These are phyloP conservation scores for Urocynchramus pylzowi DNA, from an alignment of 2,113 vertebrate genomes.

Conservation along the genomic window DNA sequence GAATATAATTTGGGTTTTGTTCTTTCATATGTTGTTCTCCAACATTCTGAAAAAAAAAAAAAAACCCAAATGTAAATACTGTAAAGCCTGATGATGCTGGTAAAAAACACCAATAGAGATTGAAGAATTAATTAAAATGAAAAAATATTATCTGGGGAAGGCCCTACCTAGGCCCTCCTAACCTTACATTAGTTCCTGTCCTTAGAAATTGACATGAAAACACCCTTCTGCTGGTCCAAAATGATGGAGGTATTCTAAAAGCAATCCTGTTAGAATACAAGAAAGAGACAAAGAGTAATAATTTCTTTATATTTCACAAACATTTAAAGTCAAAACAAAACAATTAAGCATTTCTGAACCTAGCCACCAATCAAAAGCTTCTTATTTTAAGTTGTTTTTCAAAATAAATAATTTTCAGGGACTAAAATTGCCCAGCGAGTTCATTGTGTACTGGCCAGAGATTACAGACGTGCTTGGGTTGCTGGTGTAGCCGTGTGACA, in stretches of 20 bases:
- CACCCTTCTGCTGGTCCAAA: not conserved
- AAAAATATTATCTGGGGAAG: not conserved
- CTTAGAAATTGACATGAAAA: not conserved
- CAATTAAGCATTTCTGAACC: not conserved
- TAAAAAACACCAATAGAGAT: not conserved
- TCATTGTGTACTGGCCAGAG: not conserved
- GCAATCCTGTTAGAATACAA: not conserved
- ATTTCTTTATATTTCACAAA: not conserved
- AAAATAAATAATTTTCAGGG: not conserved
- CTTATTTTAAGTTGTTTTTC: not conserved
- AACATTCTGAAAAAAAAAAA: not conserved
- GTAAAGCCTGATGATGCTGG: not conserved
- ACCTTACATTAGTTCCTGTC: not conserved
- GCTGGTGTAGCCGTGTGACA: not conserved
- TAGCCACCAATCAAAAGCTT: not conserved
- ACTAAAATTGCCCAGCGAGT: not conserved
- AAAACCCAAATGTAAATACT: not conserved
- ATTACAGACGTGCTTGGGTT: accelerated
- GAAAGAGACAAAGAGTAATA: not conserved
- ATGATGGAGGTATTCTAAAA: not conserved
- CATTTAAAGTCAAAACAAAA: not conserved
- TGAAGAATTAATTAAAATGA: not conserved
- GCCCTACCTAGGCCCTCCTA: not conserved
- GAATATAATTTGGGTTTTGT: not conserved
- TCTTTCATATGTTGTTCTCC: not conserved